Evolutionary conservation across 2,797 vertebrate genomes (phyloP), one percentile per base, ranked within the genome.

Genomic region (Tarsius wallacei): DNA sequence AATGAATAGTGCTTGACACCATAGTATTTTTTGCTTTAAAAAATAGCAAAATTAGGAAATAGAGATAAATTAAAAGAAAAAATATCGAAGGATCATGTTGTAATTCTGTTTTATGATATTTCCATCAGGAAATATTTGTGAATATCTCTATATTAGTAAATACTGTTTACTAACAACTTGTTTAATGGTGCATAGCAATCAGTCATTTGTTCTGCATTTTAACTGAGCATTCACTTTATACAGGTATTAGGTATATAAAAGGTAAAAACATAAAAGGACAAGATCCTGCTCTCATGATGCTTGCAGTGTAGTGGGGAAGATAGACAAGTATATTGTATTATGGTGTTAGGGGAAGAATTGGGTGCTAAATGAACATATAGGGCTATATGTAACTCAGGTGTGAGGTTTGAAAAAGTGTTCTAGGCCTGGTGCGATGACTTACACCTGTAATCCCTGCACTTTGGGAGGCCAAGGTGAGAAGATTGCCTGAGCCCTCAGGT

Each of bases 71-170:
- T 89, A 89, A 49, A 85, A 76, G 19, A 87, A 55, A 93, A 90
- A 53, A 42, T 63, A 88, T 19, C 33, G 74, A 66, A 53, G 47
- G 16, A 59, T 85, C 31, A 31, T 89, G 61, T n/a, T 86, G 14
- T 86, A 77, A 68, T 82, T n/a, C 53, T 59, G 1, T 88, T 74
- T 82, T 96, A 53, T 92, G 53, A 33, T 81, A 53, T 94, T 89
- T 89, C 24, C 14, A 61, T 22, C 31, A 81, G 51, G 74, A 80
- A 94, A 71, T 92, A 49, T 73, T 73, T 73, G 13, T 74, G 42
- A 89, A 61, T 89, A 94, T 66, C 47, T 64, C 13, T 76, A 4
- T 63, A 80, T 85, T 93, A 94, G 31, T 88, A 88, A 83, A 83
- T 64, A 90, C 53, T 10, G 24, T 81, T 68, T 73, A 70, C 42